Percentiles rank a stretch among this genome's conserved stretches.
Evolutionary conservation across 2,797 vertebrate genomes (phyloP).

Genomic region (Lepidocolaptes lacrymiger): DNA sequence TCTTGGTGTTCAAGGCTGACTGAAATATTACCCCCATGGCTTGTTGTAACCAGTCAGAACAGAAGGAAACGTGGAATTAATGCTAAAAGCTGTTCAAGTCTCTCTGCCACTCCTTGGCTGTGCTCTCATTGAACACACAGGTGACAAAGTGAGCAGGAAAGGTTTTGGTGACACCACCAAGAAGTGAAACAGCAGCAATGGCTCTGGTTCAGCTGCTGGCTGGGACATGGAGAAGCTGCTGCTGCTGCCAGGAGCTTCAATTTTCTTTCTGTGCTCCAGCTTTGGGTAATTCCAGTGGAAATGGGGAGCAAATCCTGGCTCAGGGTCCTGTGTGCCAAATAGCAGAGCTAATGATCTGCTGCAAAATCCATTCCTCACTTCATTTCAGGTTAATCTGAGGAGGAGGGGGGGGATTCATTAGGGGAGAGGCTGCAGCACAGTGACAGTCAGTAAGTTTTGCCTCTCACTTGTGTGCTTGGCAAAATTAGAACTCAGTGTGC

Average conservation of each 20-base stretch:
- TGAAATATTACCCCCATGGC: not conserved
- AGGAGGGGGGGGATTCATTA: constrained; percentile 6
- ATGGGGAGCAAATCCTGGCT: not conserved
- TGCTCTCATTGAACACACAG: not conserved
- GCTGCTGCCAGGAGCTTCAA: not conserved
- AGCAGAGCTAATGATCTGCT: not conserved
- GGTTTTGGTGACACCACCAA: not conserved
- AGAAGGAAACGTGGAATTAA: not conserved
- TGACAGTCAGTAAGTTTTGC: not conserved
- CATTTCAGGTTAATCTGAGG: constrained; percentile 11
- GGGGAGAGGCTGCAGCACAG: not conserved
- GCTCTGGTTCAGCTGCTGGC: not conserved
- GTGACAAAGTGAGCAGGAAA: not conserved
- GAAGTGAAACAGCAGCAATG: not conserved
- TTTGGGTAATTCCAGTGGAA: not conserved
- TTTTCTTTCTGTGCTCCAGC: not conserved
- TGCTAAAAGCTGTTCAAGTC: not conserved
- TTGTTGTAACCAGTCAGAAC: not conserved
- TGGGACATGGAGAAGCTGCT: not conserved
- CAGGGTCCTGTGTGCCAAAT: not conserved
- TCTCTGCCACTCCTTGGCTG: not conserved
- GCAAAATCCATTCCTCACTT: not conserved
- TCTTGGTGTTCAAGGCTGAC: not conserved
- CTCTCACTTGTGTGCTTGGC: not conserved
- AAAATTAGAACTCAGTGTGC: not conserved